phyloP scores from a whole-genome alignment of 2,113 vertebrate genomes.

The Zosterops japonicus region DNA sequence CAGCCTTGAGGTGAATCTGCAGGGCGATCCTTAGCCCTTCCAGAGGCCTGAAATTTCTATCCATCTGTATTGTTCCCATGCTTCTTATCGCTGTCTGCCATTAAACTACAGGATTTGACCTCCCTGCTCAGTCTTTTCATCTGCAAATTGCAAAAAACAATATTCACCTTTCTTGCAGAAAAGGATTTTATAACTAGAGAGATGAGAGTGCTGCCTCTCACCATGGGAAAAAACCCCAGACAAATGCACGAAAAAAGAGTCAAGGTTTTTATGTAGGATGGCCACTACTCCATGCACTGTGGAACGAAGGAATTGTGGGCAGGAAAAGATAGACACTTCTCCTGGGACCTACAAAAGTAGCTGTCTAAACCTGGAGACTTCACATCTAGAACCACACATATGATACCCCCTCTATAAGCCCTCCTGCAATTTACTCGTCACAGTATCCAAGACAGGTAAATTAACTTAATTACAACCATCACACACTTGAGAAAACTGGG shows the following conservation, averaged over 20 bases:
- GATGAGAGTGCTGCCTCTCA: neutral
- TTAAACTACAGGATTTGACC: neutral
- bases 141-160: neutral
- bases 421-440: constrained; percentile 15
- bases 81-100: neutral
- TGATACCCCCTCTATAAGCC: neutral
- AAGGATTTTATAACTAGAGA: neutral
- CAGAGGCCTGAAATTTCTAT: neutral
- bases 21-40: neutral
- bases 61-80: neutral
- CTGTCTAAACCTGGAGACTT: neutral
- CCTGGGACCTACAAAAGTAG: neutral
- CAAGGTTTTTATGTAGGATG: neutral
- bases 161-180: neutral
- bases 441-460: neutral
- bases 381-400: constrained; percentile 2
- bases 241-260: neutral
- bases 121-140: neutral
- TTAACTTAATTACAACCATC: constrained; percentile 38
- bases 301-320: neutral
- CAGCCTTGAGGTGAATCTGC: neutral
- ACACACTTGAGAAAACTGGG: neutral
- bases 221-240: neutral
- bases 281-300: neutral
- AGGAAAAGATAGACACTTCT: neutral